Evolutionary conservation across 2,113 vertebrate genomes (phyloP).

Genomic region (Pagrus major): DNA sequence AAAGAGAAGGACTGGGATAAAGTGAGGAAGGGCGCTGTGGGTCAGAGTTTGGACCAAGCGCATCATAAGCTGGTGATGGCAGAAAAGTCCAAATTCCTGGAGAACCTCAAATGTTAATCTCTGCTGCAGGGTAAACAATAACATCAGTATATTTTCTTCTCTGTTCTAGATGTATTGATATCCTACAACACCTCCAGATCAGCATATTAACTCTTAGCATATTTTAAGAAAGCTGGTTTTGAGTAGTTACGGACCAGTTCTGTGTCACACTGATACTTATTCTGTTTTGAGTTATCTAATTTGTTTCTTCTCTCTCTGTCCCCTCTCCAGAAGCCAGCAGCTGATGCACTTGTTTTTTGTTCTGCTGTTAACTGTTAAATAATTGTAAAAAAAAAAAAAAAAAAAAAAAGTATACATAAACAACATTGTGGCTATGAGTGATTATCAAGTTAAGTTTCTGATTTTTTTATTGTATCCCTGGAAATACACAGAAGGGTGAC

Average conservation of each 20-base stretch:
- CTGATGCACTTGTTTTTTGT: not conserved
- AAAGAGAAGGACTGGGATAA: conserved; percentile 1
- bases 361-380: not conserved
- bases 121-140: not conserved
- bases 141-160: not conserved
- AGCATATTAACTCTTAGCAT: not conserved
- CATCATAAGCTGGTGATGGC: conserved; percentile 24
- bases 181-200: not conserved
- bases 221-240: not conserved
- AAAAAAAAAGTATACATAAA: not conserved
- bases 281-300: not conserved
- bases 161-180: not conserved
- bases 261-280: not conserved
- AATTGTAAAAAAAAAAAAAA: no score
- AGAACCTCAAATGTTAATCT: not conserved
- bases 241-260: no score
- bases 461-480: no score
- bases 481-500: no score
- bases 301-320: not conserved
- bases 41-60: not conserved
- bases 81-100: not conserved
- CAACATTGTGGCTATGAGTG: not conserved
- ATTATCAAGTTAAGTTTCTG: not conserved
- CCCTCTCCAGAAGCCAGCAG: not conserved
- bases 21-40: not conserved